Evolutionary conservation across 2,888 invertebrate species (phyloP).

Genomic region (Hofmannophila pseudospretella): DNA sequence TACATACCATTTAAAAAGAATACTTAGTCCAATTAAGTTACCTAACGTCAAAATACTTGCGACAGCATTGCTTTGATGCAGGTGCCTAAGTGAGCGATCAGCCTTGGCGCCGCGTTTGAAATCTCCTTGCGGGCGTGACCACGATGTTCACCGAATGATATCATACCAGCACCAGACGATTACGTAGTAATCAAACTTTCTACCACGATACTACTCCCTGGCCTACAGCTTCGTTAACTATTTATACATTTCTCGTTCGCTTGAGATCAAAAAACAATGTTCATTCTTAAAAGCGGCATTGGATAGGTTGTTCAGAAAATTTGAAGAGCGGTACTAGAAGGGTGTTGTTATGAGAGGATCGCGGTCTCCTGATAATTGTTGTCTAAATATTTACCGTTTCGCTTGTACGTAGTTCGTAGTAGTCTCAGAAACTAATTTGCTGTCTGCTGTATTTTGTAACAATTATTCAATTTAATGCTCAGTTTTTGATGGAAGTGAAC

Average conservation of each 20-base stretch:
- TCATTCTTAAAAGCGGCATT: slow-evolving; percentile 19
- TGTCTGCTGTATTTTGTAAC: slow-evolving; percentile 1
- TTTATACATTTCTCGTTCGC: not conserved
- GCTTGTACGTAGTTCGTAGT: slow-evolving; percentile 45
- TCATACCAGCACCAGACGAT: slow-evolving; percentile 60
- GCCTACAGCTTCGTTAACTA: not conserved
- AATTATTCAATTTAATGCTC: too few species aligned
- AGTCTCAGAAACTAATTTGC: slow-evolving; percentile 33
- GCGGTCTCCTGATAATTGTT: slow-evolving; percentile 65
- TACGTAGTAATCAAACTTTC: slow-evolving; percentile 61
- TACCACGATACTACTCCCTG: slow-evolving; percentile 27
- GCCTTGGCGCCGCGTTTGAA: slow-evolving; percentile 44
- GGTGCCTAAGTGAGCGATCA: slow-evolving; percentile 34
- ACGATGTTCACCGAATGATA: slow-evolving; percentile 63
- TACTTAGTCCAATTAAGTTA: not conserved
- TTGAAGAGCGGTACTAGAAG: slow-evolving; percentile 19
- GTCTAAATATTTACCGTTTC: slow-evolving; percentile 67
- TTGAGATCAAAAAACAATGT: not conserved
- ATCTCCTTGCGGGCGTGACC: slow-evolving; percentile 51
- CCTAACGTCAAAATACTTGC: slow-evolving; percentile 1
- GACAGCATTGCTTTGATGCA: slow-evolving; percentile 15
- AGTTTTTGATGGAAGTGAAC: too few species aligned
- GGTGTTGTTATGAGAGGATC: slow-evolving; percentile 45
- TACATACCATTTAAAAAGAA: too few species aligned
- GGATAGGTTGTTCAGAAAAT: slow-evolving; percentile 13